Evolutionary conservation across 2,113 vertebrate species (phyloP).

Genomic region (Colistium nudipinnis): DNA sequence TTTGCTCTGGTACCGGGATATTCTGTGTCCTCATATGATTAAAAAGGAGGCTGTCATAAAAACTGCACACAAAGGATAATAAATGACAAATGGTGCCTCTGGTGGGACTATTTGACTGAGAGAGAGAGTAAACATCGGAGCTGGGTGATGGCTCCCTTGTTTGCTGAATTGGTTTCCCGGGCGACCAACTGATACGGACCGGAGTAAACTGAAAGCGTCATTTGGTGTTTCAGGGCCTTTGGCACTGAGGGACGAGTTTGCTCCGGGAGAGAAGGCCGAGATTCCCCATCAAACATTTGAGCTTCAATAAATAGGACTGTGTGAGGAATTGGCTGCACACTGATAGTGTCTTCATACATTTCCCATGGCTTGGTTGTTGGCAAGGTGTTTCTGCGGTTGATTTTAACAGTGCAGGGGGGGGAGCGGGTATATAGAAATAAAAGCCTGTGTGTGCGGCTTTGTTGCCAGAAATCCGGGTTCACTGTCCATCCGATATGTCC

Average conservation of each 20-base stretch:
- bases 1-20: background rate
- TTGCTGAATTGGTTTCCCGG: conserved; percentile 52
- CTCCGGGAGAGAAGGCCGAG: background rate
- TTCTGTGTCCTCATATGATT: conserved; percentile 26
- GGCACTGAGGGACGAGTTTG: conserved; percentile 3
- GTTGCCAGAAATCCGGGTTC: conserved; percentile 9
- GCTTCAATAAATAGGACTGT: conserved; percentile 13
- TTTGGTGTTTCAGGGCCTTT: conserved; percentile 14
- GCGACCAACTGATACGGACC: conserved; percentile 42
- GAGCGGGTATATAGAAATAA: conserved; percentile 26
- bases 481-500: conserved; percentile 41
- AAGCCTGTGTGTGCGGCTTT: conserved; percentile 15
- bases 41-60: conserved; percentile 44
- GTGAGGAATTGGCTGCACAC: conserved; percentile 20
- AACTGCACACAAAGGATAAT: conserved; percentile 1
- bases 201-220: conserved; percentile 4
- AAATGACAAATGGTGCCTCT: conserved; percentile 43
- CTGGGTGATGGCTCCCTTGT: conserved; percentile 55
- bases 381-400: conserved; percentile 24
- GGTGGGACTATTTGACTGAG: conserved; percentile 29
- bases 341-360: conserved; percentile 12
- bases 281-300: conserved; percentile 31
- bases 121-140: conserved; percentile 49
- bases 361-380: conserved; percentile 9
- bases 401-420: conserved; percentile 21